These are phyloP conservation scores for Xylota segnis DNA, from an alignment of 2,888 invertebrate genomes.

Conservation along the genomic window DNA sequence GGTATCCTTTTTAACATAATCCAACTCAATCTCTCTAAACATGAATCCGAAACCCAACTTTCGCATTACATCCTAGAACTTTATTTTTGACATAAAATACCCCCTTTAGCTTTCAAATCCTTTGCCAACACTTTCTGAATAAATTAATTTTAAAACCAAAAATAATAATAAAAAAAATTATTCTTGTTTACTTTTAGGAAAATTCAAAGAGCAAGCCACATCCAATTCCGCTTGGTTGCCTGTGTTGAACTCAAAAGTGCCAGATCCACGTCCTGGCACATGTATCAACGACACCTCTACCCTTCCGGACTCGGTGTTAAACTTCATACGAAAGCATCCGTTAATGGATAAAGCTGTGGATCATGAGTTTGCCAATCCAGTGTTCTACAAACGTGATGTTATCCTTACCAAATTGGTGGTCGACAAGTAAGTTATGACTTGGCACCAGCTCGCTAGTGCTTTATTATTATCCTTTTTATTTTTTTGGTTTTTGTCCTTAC, in stretches of 20 bases:
- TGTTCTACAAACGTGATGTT: constrained; percentile 96
- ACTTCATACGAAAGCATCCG: constrained; percentile 98
- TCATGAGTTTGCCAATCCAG: constrained; percentile 96
- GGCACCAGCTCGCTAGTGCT: constrained; percentile 44
- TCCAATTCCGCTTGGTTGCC: constrained; percentile 98
- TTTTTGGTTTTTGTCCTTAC: constrained; percentile 62
- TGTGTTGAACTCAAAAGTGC: constrained; percentile 95
- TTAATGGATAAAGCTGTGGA: constrained; percentile 98
- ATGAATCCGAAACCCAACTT: constrained; percentile 37
- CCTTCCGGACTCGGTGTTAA: constrained; percentile 95
- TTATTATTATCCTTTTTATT: too few species aligned
- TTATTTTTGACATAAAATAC: constrained; percentile 13
- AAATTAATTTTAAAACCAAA: constrained; percentile 55
- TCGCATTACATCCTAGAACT: constrained; percentile 25
- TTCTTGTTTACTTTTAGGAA: constrained; percentile 79
- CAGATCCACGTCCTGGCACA: constrained; percentile 96
- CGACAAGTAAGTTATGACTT: constrained; percentile 87
- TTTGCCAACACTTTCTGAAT: constrained; percentile 62
- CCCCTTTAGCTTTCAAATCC: neutral
- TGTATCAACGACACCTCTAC: constrained; percentile 97
- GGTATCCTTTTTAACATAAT: neutral
- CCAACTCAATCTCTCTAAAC: constrained; percentile 6
- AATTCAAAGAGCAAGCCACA: constrained; percentile 97
- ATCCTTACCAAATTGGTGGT: constrained; percentile 96
- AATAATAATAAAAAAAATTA: constrained; percentile 30